Conservation (phyloP, 2,113 vertebrate species). For the Clarias gariepinus region DNA sequence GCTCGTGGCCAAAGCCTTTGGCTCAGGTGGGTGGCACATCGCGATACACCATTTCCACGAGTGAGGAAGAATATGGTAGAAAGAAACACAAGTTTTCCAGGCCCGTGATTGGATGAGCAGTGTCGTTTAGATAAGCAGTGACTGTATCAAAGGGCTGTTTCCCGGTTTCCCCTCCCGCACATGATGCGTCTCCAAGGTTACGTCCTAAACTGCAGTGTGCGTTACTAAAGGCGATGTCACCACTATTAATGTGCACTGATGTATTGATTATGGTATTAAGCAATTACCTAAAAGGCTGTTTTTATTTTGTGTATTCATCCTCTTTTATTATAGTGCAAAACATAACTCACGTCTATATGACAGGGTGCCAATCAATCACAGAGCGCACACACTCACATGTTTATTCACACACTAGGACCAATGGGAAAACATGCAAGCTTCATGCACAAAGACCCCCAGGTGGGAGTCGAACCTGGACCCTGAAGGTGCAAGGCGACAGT, state of each 20-base stretch:
- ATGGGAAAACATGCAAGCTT: too few relatives aligned
- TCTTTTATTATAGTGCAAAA: background rate
- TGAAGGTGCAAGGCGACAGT: too few relatives aligned
- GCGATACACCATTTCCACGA: background rate
- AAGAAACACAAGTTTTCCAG: background rate
- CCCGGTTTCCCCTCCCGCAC: background rate
- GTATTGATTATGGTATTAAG: too few relatives aligned
- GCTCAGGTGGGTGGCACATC: conserved; percentile 86
- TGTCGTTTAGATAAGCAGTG: background rate
- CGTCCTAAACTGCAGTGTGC: background rate
- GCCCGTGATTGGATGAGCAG: background rate
- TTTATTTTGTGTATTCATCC: background rate
- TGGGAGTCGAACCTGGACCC: too few relatives aligned
- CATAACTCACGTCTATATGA: too few relatives aligned
- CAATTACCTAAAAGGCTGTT: background rate
- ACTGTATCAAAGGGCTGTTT: background rate
- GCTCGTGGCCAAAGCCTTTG: conserved; percentile 97
- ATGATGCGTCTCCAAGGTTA: background rate
- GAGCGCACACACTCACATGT: too few relatives aligned
- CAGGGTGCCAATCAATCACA: too few relatives aligned
- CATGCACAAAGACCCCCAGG: too few relatives aligned
- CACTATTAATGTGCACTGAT: background rate
- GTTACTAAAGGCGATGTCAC: background rate
- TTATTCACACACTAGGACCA: too few relatives aligned
- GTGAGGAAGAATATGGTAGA: background rate